These are phyloP conservation scores for Nycticebus coucang DNA, from an alignment of 2,113 vertebrate genomes.

Conservation along the genomic window DNA sequence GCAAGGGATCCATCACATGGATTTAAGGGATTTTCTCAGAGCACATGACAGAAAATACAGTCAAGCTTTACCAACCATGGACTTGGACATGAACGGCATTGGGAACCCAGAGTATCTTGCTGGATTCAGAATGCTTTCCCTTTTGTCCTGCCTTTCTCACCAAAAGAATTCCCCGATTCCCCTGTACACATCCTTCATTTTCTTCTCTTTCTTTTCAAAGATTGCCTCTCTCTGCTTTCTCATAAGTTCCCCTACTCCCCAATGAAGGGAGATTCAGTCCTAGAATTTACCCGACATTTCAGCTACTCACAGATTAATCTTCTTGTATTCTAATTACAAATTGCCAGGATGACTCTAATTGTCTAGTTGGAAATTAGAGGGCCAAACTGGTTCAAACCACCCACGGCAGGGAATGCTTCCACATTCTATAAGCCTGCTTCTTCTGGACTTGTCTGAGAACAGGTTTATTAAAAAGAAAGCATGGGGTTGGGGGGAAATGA, in stretches of 20 bases:
- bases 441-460: background rate
- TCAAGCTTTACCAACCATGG: background rate
- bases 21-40: conserved; percentile 8
- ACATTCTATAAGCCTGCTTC: background rate
- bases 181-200: background rate
- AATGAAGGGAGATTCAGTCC: background rate
- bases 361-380: background rate
- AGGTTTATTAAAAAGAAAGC: background rate
- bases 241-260: background rate
- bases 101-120: background rate
- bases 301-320: background rate
- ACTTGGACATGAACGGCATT: background rate
- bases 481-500: background rate
- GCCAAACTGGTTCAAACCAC: background rate
- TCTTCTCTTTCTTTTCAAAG: background rate
- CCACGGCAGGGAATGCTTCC: background rate
- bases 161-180: background rate
- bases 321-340: conserved; percentile 13
- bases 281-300: conserved; percentile 1
- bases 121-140: background rate
- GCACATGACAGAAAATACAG: background rate
- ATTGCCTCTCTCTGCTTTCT: background rate
- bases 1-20: background rate
- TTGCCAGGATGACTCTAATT: background rate
- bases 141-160: background rate